phyloP scores from a whole-genome alignment of 2,888 invertebrate genomes.

The Prostheceraeus crozeri region DNA sequence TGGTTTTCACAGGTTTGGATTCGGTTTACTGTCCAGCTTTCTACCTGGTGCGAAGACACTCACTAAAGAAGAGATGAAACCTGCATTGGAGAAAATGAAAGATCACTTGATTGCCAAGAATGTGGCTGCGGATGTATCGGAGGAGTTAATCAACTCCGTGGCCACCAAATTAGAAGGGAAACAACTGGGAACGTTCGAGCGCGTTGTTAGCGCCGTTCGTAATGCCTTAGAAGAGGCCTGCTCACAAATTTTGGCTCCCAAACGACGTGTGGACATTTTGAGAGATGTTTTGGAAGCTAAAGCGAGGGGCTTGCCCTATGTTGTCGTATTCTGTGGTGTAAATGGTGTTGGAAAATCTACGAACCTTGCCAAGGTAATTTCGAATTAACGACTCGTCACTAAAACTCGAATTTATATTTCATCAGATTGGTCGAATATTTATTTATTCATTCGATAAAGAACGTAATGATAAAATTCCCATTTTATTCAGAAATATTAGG shows the following conservation, averaged over 20 bases:
- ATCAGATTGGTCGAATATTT: no score
- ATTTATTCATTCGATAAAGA: no score
- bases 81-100: slow-evolving; percentile 80
- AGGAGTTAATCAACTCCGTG: slow-evolving; percentile 85
- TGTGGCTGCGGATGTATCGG: slow-evolving; percentile 89
- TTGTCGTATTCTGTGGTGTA: slow-evolving; percentile 93
- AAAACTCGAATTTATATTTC: no score
- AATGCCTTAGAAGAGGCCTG: slow-evolving; percentile 79
- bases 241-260: slow-evolving; percentile 85
- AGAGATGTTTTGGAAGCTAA: slow-evolving; percentile 87
- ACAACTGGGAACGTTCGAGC: slow-evolving; percentile 79
- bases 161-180: slow-evolving; percentile 80
- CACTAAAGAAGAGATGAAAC: slow-evolving; percentile 70
- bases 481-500: no score
- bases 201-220: slow-evolving; percentile 67
- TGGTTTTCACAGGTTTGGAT: no score
- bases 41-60: slow-evolving; percentile 55
- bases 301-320: slow-evolving; percentile 71
- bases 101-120: slow-evolving; percentile 94
- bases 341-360: slow-evolving; percentile 99
- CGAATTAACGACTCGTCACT: no score
- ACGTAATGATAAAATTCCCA: no score
- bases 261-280: slow-evolving; percentile 85
- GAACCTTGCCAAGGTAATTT: slow-evolving; percentile 76
- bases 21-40: no score